Base-by-base conservation (phyloP, 2,797 vertebrate genomes). In the Pangasius sanitwongsei region DNA sequence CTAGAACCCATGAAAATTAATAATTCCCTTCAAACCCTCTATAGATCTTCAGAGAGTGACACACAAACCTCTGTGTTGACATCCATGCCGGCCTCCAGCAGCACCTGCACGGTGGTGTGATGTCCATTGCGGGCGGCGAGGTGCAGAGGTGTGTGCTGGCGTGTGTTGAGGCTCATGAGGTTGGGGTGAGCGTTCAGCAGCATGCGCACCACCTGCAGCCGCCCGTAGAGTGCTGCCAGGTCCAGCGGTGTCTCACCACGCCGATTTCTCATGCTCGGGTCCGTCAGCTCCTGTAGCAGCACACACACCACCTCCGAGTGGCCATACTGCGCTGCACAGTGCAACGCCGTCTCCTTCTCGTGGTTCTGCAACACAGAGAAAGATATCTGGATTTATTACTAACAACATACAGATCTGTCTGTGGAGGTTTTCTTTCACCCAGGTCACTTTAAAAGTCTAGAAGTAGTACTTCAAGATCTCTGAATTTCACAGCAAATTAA, bases 251-350 rank as follows among this genome's bases (percentile, higher is more conserved):
- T 98, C 92, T 99, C 98, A 18, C 97, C 96, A 31, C 95, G 97
- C 93, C 97, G 98, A 95, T 99, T 99, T 86, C 98, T 97, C 96
- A 99, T 99, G 31, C 97, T 97, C 53, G 98, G 98, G 92, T 99
- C 98, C 0, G 98, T 98, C 91, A 98, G 96, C 93, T 99, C 98
- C 92, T 98, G 97, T 2, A 99, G 96, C 85, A 99, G 96, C 89
- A 98, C 97, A 2, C 97, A 96, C 28, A 98, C 98, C 84, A 99
- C 98, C 89, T 99, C 98, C 0, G 98, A 97, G 95, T 99, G 98
- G 89, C 98, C 98, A 0, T 99, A 99, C 67, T 99, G 98, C 70
- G 98, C 98, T 0, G 98, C 98, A 86, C 98, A 99, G 93, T 99
- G 98, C 9, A 99, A 94, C 0, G 98, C 97, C 0, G 98, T 99